Percentiles rank a stretch among this genome's conserved stretches.
Conservation (phyloP, 2,797 vertebrate genomes). For the Hypotaenidia okinawae region DNA sequence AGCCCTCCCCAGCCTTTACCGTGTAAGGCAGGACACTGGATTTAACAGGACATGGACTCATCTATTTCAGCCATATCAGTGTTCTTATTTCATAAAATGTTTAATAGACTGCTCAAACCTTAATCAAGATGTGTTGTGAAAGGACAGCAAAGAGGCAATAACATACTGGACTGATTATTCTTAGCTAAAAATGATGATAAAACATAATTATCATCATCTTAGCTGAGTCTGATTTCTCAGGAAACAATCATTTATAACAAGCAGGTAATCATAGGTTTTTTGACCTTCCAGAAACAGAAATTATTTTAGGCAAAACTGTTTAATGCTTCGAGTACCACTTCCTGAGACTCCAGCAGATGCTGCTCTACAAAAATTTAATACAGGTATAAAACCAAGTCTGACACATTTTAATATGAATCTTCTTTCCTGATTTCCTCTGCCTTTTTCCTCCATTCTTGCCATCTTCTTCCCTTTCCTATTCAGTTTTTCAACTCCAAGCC, state of each 20-base stretch:
- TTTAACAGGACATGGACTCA: accelerated
- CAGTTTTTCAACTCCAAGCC: background rate
- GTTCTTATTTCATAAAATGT: background rate
- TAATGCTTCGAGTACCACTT: background rate
- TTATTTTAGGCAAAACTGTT: background rate
- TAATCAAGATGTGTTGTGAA: background rate
- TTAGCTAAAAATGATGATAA: background rate
- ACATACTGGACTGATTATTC: background rate
- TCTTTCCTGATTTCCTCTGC: background rate
- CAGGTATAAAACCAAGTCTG: background rate
- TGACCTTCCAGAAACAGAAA: constrained; percentile 8
- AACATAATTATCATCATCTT: constrained; percentile 36
- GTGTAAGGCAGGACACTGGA: background rate
- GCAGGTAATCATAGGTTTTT: constrained; percentile 7
- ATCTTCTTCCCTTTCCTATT: background rate
- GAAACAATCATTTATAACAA: constrained; percentile 35
- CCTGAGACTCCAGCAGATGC: background rate
- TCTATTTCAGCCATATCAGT: background rate
- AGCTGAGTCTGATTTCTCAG: constrained; percentile 9
- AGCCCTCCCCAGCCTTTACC: background rate
- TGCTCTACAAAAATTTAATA: background rate
- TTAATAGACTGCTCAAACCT: background rate
- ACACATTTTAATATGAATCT: background rate
- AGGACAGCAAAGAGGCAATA: background rate
- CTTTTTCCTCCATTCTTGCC: background rate